A percentile compares a stretch with the other conserved stretches of the same genome.
phyloP scores from a whole-genome alignment of 2,797 vertebrate genomes.

The Gadopsis marmoratus region DNA sequence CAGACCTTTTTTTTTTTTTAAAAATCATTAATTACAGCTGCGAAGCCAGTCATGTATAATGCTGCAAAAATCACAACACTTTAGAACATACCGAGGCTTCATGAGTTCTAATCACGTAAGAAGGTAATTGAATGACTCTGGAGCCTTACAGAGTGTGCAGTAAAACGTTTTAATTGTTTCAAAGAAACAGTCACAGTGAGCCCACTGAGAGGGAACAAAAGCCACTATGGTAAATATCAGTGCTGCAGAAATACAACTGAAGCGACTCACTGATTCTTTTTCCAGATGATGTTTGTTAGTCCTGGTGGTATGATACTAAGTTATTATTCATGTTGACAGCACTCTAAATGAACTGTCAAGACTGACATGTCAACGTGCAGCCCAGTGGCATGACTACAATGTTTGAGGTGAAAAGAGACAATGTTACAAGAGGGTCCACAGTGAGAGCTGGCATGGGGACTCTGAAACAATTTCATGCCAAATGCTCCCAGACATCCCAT shows the following conservation, averaged over 20 bases:
- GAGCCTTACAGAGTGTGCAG: background rate
- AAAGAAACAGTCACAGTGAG: background rate
- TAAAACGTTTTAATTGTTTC: background rate
- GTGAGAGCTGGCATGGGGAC: background rate
- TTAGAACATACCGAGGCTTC: background rate
- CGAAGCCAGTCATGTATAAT: background rate
- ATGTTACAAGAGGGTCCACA: background rate
- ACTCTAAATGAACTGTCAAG: background rate
- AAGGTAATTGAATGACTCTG: conserved; percentile 23
- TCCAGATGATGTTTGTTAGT: conserved; percentile 15
- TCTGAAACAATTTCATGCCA: conserved; percentile 27
- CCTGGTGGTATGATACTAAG: background rate
- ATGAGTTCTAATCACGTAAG: conserved; percentile 31
- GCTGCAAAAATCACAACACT: background rate
- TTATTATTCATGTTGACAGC: background rate
- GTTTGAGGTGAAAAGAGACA: background rate
- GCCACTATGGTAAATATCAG: background rate
- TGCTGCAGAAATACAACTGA: background rate
- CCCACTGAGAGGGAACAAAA: background rate
- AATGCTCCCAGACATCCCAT: conserved; percentile 26
- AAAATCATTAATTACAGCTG: conserved; percentile 10
- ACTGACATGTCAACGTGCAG: background rate
- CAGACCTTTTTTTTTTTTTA: background rate
- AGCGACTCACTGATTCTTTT: background rate
- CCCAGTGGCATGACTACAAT: background rate